These are phyloP conservation scores for Drosophila mayri DNA, from an alignment of 1,140 invertebrate genomes.

Conservation along the genomic window DNA sequence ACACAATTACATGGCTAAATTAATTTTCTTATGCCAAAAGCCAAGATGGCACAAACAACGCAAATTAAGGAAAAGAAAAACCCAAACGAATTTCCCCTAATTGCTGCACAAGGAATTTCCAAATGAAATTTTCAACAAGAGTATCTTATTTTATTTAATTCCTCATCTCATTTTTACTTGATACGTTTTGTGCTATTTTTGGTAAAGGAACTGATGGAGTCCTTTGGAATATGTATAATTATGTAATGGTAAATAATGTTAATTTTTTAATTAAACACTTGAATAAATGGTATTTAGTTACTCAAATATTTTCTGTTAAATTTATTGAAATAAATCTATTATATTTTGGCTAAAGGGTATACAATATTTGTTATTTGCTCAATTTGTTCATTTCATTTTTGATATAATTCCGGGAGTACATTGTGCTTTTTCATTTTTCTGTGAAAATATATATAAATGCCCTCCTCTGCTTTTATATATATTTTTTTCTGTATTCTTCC, in stretches of 20 bases:
- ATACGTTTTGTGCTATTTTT: neutral
- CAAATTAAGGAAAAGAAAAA: slow-evolving; percentile 26
- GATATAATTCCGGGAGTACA: slow-evolving; percentile 53
- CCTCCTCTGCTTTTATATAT: slow-evolving; percentile 16
- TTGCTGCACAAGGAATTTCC: slow-evolving; percentile 74
- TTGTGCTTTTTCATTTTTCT: slow-evolving; percentile 18
- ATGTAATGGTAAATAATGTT: neutral
- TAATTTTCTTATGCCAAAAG: slow-evolving; percentile 50
- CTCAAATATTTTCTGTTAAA: no score
- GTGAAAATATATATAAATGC: slow-evolving; percentile 43
- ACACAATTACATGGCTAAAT: slow-evolving; percentile 59
- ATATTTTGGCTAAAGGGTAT: neutral
- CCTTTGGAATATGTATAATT: neutral
- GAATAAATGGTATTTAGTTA: neutral
- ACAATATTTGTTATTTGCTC: neutral
- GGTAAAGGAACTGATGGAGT: neutral
- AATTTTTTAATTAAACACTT: neutral
- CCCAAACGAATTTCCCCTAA: slow-evolving; percentile 60
- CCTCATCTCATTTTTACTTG: slow-evolving; percentile 47
- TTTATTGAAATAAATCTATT: neutral
- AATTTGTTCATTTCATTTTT: slow-evolving; percentile 38
- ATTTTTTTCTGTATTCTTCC: slow-evolving; percentile 28
- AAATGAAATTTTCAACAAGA: slow-evolving; percentile 75
- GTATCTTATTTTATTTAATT: slow-evolving; percentile 67
- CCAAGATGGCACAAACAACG: slow-evolving; percentile 14